Conservation (phyloP, 2,113 vertebrate genomes). For the Solenodon paradoxus region DNA sequence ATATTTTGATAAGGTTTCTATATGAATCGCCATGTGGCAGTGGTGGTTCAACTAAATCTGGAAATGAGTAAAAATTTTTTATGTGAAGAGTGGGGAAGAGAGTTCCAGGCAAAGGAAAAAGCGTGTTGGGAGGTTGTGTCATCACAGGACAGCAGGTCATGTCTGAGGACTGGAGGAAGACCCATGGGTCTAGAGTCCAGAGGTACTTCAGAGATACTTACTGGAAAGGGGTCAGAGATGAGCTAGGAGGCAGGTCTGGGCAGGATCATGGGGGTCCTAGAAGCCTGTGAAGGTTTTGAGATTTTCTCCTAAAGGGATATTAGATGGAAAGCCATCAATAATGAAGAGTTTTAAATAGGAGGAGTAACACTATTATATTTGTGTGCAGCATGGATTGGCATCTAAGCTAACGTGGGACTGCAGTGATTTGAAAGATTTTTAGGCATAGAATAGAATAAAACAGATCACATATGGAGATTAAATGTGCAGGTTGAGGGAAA, state of each 20-base stretch:
- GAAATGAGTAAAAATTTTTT: not conserved
- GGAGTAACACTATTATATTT: not conserved
- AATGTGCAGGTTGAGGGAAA: not conserved
- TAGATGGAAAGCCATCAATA: not conserved
- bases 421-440: not conserved
- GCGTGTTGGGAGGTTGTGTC: not conserved
- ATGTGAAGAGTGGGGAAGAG: not conserved
- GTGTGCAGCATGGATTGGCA: not conserved
- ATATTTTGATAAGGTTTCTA: not conserved
- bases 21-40: not conserved
- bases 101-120: not conserved
- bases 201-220: too few relatives aligned
- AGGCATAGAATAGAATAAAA: too few relatives aligned
- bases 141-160: not conserved
- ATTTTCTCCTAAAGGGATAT: not conserved
- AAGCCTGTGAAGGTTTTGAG: not conserved
- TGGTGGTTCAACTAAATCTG: not conserved
- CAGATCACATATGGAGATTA: not conserved
- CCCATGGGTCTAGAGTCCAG: not conserved
- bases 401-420: not conserved
- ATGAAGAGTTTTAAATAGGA: not conserved
- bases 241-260: not conserved
- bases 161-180: not conserved
- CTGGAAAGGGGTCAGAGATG: not conserved
- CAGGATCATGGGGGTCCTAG: not conserved